Conservation (phyloP, 2,797 vertebrate species). For the Sorex maritimensis region DNA sequence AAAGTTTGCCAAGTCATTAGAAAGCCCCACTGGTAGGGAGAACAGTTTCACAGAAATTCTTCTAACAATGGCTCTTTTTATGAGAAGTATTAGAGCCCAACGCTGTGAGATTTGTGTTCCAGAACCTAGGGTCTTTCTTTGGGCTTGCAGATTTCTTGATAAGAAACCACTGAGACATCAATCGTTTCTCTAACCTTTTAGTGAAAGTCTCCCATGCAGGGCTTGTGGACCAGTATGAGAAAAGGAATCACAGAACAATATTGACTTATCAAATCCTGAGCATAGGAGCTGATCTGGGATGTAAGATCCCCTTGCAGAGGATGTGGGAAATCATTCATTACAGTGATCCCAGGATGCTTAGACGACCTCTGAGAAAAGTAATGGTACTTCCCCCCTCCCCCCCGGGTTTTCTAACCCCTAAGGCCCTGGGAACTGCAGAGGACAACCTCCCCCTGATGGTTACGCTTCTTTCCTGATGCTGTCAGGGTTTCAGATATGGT, state of each 20-base stretch:
- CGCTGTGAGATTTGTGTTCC: slow-evolving; percentile 89
- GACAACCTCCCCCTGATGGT: too few relatives aligned
- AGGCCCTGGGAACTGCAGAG: too few relatives aligned
- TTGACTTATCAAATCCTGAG: background rate
- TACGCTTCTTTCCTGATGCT: background rate
- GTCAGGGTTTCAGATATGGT: background rate
- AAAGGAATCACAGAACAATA: background rate
- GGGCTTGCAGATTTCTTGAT: background rate
- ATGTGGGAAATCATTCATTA: slow-evolving; percentile 28
- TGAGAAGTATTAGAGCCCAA: slow-evolving; percentile 93
- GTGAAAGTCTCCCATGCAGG: background rate
- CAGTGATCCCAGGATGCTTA: background rate
- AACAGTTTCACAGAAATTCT: slow-evolving; percentile 94
- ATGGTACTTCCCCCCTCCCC: background rate
- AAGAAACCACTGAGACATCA: background rate
- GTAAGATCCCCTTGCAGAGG: slow-evolving; percentile 63
- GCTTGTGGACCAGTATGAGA: background rate
- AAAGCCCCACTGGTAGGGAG: slow-evolving; percentile 36
- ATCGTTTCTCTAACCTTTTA: background rate
- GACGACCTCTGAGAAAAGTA: slow-evolving; percentile 24
- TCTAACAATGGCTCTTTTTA: slow-evolving; percentile 95
- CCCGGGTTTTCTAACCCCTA: too few relatives aligned
- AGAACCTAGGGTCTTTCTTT: background rate
- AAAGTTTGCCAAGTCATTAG: background rate
- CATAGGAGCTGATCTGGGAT: background rate